phyloP scores from a whole-genome alignment of 2,113 vertebrate species.

The Microtus richardsoni region DNA sequence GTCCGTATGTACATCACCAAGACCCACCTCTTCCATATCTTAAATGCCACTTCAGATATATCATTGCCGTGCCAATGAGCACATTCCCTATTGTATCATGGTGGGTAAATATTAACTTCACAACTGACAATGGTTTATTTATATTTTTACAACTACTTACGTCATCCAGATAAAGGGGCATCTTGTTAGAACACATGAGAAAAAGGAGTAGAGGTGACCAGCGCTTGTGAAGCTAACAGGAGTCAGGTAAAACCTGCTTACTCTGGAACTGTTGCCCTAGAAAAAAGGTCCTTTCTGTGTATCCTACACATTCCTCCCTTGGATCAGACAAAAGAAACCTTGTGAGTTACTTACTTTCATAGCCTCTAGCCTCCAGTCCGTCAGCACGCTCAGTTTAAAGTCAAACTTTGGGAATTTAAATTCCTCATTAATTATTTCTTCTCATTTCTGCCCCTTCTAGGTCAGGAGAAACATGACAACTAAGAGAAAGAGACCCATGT shows the following conservation, averaged over 20 bases:
- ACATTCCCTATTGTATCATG: neutral
- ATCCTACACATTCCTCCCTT: slow-evolving; percentile 52
- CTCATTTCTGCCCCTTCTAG: slow-evolving; percentile 36
- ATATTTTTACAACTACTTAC: neutral
- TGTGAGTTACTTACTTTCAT: slow-evolving; percentile 23
- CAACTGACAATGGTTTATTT: neutral
- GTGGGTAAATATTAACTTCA: slow-evolving; percentile 34
- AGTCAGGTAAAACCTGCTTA: neutral
- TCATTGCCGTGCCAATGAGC: neutral
- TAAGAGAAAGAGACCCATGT: neutral
- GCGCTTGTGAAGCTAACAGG: neutral
- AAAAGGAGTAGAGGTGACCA: neutral
- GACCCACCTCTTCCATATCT: neutral
- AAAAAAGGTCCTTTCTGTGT: neutral
- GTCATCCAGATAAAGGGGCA: neutral
- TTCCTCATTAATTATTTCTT: neutral
- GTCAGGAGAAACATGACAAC: neutral
- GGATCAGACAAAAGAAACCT: slow-evolving; percentile 38
- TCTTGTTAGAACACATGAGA: neutral
- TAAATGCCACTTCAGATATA: neutral
- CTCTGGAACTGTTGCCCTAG: neutral
- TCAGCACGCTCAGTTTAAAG: neutral
- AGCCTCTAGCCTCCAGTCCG: neutral
- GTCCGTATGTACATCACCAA: too few species aligned
- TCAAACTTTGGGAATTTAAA: slow-evolving; percentile 34